Conservation (phyloP, 1,140 invertebrate genomes). For the Batillaria attramentaria region DNA sequence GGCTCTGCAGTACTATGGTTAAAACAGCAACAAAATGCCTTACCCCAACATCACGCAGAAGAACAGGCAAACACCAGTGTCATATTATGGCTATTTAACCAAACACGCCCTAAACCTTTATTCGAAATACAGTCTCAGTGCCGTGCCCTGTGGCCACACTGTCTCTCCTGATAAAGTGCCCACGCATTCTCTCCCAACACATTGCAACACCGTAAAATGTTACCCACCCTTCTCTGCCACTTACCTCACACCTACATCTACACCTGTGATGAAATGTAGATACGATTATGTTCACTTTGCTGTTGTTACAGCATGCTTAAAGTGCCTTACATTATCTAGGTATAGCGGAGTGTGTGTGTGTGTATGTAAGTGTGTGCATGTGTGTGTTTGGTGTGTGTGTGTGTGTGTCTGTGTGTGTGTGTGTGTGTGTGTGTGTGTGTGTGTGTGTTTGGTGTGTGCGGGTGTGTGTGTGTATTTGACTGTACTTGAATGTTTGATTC, state of each 20-base stretch:
- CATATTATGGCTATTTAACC: no score
- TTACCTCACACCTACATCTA: constrained; percentile 1
- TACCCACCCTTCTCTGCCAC: background rate
- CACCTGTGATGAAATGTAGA: background rate
- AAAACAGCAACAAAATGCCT: no score
- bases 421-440: constrained; percentile 2
- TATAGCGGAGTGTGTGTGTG: background rate
- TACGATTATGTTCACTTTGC: background rate
- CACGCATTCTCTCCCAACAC: no score
- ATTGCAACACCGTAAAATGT: background rate
- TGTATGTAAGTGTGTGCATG: background rate
- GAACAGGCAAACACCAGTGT: no score
- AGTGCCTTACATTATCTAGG: background rate
- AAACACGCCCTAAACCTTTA: no score
- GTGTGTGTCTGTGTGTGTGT: background rate
- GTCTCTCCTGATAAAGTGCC: no score
- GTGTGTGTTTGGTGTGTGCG: constrained; percentile 6
- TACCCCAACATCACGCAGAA: no score
- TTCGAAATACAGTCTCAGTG: no score
- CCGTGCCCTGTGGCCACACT: no score
- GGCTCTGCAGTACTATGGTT: no score
- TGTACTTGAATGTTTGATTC: background rate
- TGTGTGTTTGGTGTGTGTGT: background rate
- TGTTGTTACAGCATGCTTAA: background rate
- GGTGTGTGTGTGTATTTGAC: background rate